phyloP scores from a whole-genome alignment of 2,888 invertebrate species.

The Tanaodytes sp. region DNA sequence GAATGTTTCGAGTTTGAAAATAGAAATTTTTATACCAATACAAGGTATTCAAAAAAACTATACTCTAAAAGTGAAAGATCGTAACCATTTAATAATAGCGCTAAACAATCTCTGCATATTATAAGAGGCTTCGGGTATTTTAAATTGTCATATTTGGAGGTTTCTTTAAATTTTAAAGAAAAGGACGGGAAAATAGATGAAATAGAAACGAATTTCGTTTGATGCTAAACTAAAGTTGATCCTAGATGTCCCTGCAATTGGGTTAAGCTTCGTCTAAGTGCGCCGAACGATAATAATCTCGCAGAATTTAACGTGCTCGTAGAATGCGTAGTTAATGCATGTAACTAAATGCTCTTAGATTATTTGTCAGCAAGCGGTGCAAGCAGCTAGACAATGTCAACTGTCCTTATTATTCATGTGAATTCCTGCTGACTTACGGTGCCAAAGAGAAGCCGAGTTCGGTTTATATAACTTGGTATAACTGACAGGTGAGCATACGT shows the following conservation, averaged over 20 bases:
- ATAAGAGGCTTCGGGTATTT: no score
- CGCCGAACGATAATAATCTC: conserved; percentile 20
- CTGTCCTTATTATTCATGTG: conserved; percentile 51
- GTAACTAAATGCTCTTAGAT: conserved; percentile 47
- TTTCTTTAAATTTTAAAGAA: no score
- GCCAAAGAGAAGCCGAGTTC: conserved; percentile 47
- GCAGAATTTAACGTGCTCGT: conserved; percentile 41
- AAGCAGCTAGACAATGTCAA: conserved; percentile 47
- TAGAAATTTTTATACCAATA: no score
- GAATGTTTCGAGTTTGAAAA: no score
- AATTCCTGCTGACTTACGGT: conserved; percentile 51
- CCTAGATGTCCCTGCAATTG: no score
- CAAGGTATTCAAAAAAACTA: no score
- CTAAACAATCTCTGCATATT: no score
- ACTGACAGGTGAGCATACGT: conserved; percentile 41
- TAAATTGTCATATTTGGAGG: no score
- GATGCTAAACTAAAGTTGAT: no score
- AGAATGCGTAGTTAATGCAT: conserved; percentile 38
- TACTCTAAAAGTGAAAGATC: no score
- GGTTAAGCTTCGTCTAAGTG: no score
- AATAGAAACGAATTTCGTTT: conserved; percentile 5
- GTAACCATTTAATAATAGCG: no score
- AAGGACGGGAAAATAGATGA: conserved; percentile 20
- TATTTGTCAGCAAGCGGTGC: conserved; percentile 44
- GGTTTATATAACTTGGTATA: conserved; percentile 49